Base-by-base conservation (phyloP, 2,888 invertebrate species). In the Diplolepis rosae region DNA sequence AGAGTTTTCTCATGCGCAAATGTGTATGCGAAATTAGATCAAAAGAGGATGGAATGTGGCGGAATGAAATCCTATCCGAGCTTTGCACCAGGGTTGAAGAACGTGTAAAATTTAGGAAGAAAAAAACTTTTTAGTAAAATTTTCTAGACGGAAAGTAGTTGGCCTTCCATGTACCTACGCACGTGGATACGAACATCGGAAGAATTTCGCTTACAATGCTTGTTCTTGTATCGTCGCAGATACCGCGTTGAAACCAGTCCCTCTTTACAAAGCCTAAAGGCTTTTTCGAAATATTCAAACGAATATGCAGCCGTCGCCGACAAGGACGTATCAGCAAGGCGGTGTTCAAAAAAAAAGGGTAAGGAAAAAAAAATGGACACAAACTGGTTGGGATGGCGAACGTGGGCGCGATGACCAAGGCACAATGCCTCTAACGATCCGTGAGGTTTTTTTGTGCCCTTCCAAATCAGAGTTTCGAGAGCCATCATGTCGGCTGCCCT, bases 381-480 rank as follows among this genome's bases (percentile, higher is more conserved):
- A 73, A 61, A 70, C 50, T 70, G 72, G 66, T 73, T 66, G 42
- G 68, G 51, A 56, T 42, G 66, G 48, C 9, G 74, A 76, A 82
- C 79, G 82, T 83, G 83, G 84, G 84, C 83, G 81, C 83, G 79
- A 82, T 81, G 83, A 79, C 81, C 80, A 83, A 82, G 79, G 79
- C 81, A 83, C 85, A 84, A 86, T 84, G 80, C 83, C 81, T 83
- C 82, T 82, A 82, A 84, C 83, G 83, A 85, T 83, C 82, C 71
- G 75, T 76, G 56, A 51, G n/a, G 56, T 42, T 71, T 51, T 42
- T 56, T 35, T 52, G 5, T 4, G 6, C 7, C 56, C 22, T 22
- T 35, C 56, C 35, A 71, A 70, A 73, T 70, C 73, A 66, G 50
- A 54, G 70, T 70, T 66, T 70, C 69, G 68, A 68, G 70, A 72